Evolutionary conservation across 2,797 vertebrate genomes (phyloP), one percentile per base, ranked within the genome.

Genomic region (Intellagama lesueurii): DNA sequence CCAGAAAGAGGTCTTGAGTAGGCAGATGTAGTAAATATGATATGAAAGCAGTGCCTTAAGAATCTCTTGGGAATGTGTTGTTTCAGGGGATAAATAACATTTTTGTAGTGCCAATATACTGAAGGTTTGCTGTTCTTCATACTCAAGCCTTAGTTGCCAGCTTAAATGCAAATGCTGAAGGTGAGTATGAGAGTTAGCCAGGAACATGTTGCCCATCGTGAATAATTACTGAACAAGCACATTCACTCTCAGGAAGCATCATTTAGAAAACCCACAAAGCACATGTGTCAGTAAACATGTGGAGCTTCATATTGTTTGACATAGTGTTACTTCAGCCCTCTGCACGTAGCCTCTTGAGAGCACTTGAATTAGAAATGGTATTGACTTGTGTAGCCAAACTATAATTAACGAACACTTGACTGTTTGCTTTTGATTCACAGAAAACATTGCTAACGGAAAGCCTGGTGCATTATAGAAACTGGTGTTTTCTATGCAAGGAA

Each of bases 81-180:
- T 92, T 94, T 94, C 91, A 87, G 52, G 82, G 78, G 90, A 92
- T 89, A 68, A 94, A 79, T 90, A 90, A 40, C 85, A 70, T 89
- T 92, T 89, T 83, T 47, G 72, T 87, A 88, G 92, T 80, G 79
- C 86, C 44, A 85, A 26, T 90, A 78, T 3, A 77, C 89, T 91
- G 90, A 70, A 80, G 30, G 32, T 60, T 80, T 86, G 35, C 88
- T 89, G 32, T 76, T 81, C 28, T 91, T 90, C 89, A 90, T 24
- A 85, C 17, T 24, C 87, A 47, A 49, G 28, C 89, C 76, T 94
- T 87, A 77, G 86, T 66, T 56, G 26, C 88, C 81, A 90, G 83
- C 60, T 82, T 94, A 88, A 90, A 84, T 91, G 92, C 85, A 17
- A 69, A 49, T 79, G 70, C 30, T 32, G 8, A 81, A 90, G 49